Evolutionary conservation across 2,113 vertebrate species (phyloP).

Genomic region (Dasyprocta punctata): DNA sequence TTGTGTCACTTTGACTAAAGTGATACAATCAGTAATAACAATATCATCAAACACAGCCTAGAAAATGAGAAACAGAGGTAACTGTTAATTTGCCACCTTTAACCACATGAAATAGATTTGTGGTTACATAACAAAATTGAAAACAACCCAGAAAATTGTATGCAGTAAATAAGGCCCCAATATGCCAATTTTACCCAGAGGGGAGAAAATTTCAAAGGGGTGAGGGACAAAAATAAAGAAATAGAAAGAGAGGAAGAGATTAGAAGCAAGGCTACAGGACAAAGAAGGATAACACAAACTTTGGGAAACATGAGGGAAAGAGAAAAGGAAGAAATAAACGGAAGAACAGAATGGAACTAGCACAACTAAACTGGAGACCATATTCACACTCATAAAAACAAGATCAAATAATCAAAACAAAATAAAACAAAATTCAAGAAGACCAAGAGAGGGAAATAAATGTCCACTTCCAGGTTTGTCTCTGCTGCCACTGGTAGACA

Average conservation of each 20-base stretch:
- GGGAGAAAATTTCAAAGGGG: background rate
- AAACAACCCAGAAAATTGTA: background rate
- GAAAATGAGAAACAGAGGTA: background rate
- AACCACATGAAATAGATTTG: too few relatives aligned
- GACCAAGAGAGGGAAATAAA: background rate
- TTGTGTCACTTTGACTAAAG: background rate
- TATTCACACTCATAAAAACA: background rate
- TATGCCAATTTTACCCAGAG: background rate
- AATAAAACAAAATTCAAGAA: background rate
- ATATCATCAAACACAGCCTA: background rate
- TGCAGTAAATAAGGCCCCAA: background rate
- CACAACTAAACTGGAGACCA: background rate
- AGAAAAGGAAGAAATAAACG: background rate
- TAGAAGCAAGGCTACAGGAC: background rate
- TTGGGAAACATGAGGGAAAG: background rate
- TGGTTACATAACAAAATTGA: background rate
- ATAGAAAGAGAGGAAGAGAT: background rate
- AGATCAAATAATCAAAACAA: background rate
- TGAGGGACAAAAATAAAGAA: background rate
- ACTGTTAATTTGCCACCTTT: background rate
- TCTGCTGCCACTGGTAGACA: background rate
- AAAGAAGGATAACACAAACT: background rate
- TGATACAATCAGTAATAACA: background rate
- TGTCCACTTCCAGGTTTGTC: background rate
- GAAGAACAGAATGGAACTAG: too few relatives aligned